phyloP scores from a whole-genome alignment of 2,888 invertebrate species.

The Gryllus longicercus region DNA sequence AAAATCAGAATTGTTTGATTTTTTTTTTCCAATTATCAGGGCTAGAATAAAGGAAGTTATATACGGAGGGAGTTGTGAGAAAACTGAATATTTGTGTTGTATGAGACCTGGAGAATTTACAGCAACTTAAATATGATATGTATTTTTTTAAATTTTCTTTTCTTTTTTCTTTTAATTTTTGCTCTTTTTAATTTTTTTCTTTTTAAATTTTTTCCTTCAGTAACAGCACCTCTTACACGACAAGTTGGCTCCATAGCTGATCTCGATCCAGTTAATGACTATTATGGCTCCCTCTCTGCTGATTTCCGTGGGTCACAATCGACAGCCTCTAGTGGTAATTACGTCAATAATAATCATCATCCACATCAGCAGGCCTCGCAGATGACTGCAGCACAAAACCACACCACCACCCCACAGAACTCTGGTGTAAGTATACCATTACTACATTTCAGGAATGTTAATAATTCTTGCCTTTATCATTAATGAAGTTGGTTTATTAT shows the following conservation, averaged over 20 bases:
- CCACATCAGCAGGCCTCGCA: constrained; percentile 40
- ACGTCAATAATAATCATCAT: constrained; percentile 30
- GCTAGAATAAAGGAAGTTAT: no score
- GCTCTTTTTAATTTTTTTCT: no score
- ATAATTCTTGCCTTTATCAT: no score
- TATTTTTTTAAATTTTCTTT: no score
- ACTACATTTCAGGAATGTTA: neutral
- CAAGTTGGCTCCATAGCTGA: constrained; percentile 89
- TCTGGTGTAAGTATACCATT: constrained; percentile 26
- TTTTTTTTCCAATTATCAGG: no score
- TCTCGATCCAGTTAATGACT: constrained; percentile 89
- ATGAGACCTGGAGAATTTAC: no score
- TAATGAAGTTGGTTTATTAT: no score
- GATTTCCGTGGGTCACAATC: constrained; percentile 44
- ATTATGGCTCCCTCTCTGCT: constrained; percentile 61
- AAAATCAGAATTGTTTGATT: no score
- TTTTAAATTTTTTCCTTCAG: constrained; percentile 41
- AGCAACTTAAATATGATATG: no score
- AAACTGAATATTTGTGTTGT: no score
- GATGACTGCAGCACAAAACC: constrained; percentile 43
- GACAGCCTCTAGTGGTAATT: constrained; percentile 38
- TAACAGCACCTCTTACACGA: constrained; percentile 55
- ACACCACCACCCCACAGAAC: constrained; percentile 32
- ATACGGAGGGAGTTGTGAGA: no score
- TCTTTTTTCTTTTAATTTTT: no score